Percentiles rank a stretch among this genome's conserved stretches.
These are phyloP conservation scores for Aurelia sp. DNA, from an alignment of 30 jellyfish, hydroid and myxozoan genomes.

Conservation along the genomic window DNA sequence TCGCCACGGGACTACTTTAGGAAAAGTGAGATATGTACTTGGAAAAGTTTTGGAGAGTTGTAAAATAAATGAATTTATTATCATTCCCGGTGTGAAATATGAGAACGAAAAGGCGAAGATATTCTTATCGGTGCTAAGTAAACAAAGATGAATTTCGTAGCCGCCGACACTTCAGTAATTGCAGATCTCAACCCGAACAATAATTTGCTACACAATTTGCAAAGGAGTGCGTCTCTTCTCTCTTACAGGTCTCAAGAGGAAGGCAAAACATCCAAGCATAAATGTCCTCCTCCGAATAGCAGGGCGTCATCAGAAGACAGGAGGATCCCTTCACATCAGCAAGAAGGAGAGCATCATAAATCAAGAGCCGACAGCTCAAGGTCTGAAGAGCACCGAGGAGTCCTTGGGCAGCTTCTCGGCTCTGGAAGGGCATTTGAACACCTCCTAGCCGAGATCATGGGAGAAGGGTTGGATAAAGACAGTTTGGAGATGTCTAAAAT, in stretches of 20 bases:
- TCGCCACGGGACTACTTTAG: too few relatives aligned
- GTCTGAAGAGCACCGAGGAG: conserved; percentile 42
- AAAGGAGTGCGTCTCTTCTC: conserved; percentile 55
- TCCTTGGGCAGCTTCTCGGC: conserved; percentile 36
- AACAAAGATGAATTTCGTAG: conserved; percentile 60
- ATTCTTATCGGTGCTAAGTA: conserved; percentile 41
- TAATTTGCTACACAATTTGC: conserved; percentile 50
- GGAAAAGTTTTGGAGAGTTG: conserved; percentile 14
- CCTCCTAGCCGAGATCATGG: conserved; percentile 77
- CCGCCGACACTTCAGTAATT: conserved; percentile 60
- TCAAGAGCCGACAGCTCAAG: conserved; percentile 7
- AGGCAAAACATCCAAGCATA: conserved; percentile 47
- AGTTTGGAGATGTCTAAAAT: conserved; percentile 38
- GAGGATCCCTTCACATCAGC: conserved; percentile 34
- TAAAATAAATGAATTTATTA: conserved; percentile 2
- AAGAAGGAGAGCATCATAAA: background rate
- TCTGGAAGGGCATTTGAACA: conserved; percentile 47
- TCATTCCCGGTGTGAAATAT: conserved; percentile 46
- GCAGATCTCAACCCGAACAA: conserved; percentile 49
- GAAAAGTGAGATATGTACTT: background rate
- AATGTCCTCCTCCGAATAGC: conserved; percentile 52
- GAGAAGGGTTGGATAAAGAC: conserved; percentile 34
- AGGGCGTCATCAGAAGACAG: conserved; percentile 49
- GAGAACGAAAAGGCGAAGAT: conserved; percentile 13
- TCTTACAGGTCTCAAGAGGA: conserved; percentile 69